Base-by-base conservation (phyloP, 2,113 vertebrate genomes). In the Lates calcarifer region DNA sequence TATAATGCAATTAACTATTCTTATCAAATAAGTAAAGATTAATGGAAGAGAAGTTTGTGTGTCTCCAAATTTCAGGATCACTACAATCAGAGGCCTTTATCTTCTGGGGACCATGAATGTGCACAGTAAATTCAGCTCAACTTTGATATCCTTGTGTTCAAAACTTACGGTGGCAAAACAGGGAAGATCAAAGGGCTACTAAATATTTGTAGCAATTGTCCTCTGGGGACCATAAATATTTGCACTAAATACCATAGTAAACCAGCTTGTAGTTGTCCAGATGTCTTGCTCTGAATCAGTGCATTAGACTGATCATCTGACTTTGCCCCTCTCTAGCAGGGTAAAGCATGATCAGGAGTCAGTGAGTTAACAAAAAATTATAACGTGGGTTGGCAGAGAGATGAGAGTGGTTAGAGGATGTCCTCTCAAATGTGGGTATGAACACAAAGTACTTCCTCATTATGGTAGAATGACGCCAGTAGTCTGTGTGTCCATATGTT, bases 401-500 rank as follows among this genome's bases (percentile, higher is more conserved):
- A 15, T 15, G 37, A 47, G 0, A 4, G 31, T n/a, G 24, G 33
- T 51, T 41, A 60, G 12, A 43, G 22, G 31, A 82, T 49, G 82
- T 83, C 41, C 45, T 80, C 61, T 67, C 41, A 65, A 33, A 83
- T 74, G 70, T 82, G 67, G 43, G 81, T 75, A 7, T 1, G 56
- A 84, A 83, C 61, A 66, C 43, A 69, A 60, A 71, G 77, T n/a
- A 72, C 66, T 79, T 85, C 62, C 57, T 83, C 60, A 68, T 71
- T 33, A 60, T 84, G 85, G 80, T 80, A 74, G 37, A 67, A 76
- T 74, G 74, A 81, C 22, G 17, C n/a, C 66, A 77, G 57, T 66
- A 73, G 39, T 68, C 80, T 82, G 73, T 57, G 41, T 64, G 58
- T 79, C 82, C 85, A 86, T 89, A 89, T 92, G 89, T 76, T 62